Evolutionary conservation across 2,888 invertebrate genomes (phyloP).

Genomic region (Archips crataeganus): DNA sequence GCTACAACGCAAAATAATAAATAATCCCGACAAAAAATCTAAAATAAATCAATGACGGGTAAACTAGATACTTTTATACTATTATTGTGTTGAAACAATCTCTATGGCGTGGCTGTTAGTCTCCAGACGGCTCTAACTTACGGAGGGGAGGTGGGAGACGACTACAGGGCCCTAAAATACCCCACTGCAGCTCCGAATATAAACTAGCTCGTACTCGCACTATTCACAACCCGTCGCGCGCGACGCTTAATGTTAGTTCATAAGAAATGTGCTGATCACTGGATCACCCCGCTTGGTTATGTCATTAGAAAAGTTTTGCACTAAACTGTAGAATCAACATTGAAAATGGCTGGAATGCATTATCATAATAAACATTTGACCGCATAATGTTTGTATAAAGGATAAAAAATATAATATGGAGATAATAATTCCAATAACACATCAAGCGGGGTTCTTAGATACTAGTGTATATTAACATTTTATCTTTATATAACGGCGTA

Average conservation of each 20-base stretch:
- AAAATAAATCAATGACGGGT: too few species aligned
- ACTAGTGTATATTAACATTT: constrained; percentile 51
- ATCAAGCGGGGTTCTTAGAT: constrained; percentile 57
- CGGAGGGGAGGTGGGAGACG: constrained; percentile 22
- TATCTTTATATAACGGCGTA: constrained; percentile 34
- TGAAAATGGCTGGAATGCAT: background rate
- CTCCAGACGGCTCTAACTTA: constrained; percentile 23
- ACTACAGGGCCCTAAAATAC: constrained; percentile 43
- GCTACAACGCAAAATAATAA: background rate
- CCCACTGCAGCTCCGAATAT: constrained; percentile 64
- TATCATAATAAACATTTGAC: background rate
- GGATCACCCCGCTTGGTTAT: constrained; percentile 55
- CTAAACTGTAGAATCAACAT: background rate
- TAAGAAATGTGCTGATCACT: constrained; percentile 75
- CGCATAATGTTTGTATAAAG: background rate
- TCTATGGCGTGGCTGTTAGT: background rate
- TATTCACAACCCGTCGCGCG: constrained; percentile 69
- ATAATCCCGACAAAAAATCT: too few species aligned
- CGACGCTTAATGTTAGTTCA: constrained; percentile 68
- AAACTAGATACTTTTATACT: background rate
- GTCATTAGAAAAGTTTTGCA: constrained; percentile 23
- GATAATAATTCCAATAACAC: constrained; percentile 43
- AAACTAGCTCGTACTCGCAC: constrained; percentile 52
- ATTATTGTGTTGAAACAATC: background rate
- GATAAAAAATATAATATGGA: background rate